Base-by-base conservation (phyloP, 2,888 invertebrate species). In the Tetheella fluctuosa region DNA sequence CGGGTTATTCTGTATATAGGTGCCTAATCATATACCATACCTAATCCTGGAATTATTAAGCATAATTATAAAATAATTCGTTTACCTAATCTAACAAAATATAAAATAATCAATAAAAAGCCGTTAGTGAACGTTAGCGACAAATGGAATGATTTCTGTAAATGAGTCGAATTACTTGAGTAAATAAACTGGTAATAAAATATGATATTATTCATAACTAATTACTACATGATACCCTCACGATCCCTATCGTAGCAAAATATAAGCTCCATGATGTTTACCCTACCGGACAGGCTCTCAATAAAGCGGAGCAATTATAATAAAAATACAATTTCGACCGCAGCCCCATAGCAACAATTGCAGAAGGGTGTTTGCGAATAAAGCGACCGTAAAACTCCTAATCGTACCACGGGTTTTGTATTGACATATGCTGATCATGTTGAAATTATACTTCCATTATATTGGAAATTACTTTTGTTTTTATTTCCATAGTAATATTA, bases 251-350 rank as follows among this genome's bases (percentile, higher is more conserved):
- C 82, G 77, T 83, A 77, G 73, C 67, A 67, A 79, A 83, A 84
- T 73, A 77, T 70, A 79, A 65, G 15, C 82, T 82, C 81, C 80
- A 85, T 77, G 83, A 84, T 90, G 82, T 92, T 90, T 88, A 90
- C 91, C 86, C 87, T 83, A 82, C 78, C 79, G 77, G 77, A 81
- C 83, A 76, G 80, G 80, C 75, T 85, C 84, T 86, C 85, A 81
- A 90, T 89, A 86, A 88, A 89, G 84, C 80, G 79, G 76, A 82
- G 86, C 89, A 84, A 90, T 93, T 92, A 92, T 87, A 91, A 92
- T 93, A 92, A 92, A 92, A 92, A 92, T 91, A 92, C 90, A 91
- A 91, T 92, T 91, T 90, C 83, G 86, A 89, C 89, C 88, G 79
- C 91, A 90, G 87, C 92, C 91, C 91, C 83, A 80, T 77, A 67